Base-by-base conservation (phyloP, 2,113 vertebrate species). In the Odocoileus hemionus region DNA sequence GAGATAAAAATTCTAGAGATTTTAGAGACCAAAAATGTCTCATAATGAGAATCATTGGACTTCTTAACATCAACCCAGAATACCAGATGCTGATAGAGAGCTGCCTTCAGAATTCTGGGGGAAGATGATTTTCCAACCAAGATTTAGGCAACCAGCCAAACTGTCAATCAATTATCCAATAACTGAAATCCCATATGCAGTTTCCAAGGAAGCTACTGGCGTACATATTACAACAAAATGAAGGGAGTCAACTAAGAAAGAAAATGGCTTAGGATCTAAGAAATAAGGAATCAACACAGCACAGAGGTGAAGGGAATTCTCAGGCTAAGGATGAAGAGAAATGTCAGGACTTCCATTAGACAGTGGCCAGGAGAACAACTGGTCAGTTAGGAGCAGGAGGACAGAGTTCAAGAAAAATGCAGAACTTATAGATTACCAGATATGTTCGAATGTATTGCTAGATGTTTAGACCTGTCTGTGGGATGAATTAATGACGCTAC, bases 121-220 rank as follows among this genome's bases (percentile, higher is more conserved):
- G 61, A 95, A 84, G 91, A 93, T 80, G 93, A 94, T 95, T 97
- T 98, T 98, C 93, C 96, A 98, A 89, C 91, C 83, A 52, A 86
- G 98, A 94, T 93, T 95, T 97, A 83, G 74, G 93, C 89, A 97
- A 54, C 52, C 91, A 95, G 96, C 96, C 98, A 97, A 97, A 80
- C 96, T 97, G 98, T 97, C 97, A 98, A 97, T 98, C 97, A 98
- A 74, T 87, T 82, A 96, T 97, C 94, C 94, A 61, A 97, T 98
- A 98, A 97, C 94, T 91, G 94, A 98, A 97, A 96, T 96, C 87
- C 96, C 97, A 97, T 97, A 98, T 97, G 97, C 95, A 98, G 97
- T 97, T 95, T 97, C 96, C 91, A 97, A 98, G 97, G 97, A 96
- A 97, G 96, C 95, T 96, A 97, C 89, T 98, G 98, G 97, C 94